These are phyloP conservation scores for Acridotheres tristis DNA, from an alignment of 2,797 vertebrate species.

Conservation along the genomic window DNA sequence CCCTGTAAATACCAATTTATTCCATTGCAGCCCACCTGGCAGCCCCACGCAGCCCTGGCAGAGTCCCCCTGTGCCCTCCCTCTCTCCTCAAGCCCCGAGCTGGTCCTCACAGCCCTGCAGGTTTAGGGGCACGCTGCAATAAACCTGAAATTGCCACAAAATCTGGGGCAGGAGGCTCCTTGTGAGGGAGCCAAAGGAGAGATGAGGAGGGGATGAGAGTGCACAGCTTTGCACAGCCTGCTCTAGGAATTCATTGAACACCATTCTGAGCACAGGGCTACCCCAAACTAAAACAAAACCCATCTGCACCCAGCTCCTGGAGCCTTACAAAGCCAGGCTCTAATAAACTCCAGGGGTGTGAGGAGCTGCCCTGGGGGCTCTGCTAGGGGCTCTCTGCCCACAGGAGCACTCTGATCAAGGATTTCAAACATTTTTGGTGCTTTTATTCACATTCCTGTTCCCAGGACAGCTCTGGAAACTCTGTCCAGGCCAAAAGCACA, in stretches of 20 bases:
- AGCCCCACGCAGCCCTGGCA: background rate
- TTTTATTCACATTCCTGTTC: background rate
- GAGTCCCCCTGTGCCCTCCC: background rate
- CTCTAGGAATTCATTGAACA: background rate
- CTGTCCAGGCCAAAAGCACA: background rate
- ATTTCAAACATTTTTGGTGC: background rate
- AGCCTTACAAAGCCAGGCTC: accelerated
- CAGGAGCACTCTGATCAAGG: background rate
- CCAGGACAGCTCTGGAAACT: background rate
- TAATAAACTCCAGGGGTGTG: accelerated
- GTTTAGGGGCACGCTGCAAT: background rate
- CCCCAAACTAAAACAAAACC: background rate
- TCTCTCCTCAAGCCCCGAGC: background rate
- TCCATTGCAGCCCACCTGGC: background rate
- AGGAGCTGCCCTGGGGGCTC: background rate
- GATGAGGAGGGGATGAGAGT: background rate
- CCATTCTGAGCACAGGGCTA: background rate
- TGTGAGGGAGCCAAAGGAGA: background rate
- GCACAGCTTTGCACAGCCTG: background rate
- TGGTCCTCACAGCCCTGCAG: background rate
- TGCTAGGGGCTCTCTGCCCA: background rate
- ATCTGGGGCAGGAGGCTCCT: background rate
- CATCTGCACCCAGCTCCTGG: background rate
- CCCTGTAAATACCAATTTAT: background rate
- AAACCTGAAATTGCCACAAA: background rate